phyloP scores from a whole-genome alignment of 2,113 vertebrate genomes.

The Amazona vittata region DNA sequence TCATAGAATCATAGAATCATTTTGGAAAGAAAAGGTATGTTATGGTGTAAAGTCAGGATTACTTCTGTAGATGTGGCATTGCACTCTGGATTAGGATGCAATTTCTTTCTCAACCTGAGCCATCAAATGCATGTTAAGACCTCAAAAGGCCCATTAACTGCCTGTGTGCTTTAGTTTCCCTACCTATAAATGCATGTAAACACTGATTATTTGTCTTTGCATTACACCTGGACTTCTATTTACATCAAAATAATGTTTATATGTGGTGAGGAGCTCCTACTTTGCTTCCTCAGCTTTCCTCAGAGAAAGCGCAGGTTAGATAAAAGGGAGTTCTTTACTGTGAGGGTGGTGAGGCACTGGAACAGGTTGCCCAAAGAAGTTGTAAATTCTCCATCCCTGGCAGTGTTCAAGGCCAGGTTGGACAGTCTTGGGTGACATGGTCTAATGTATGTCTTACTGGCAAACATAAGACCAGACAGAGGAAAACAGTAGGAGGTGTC shows the following conservation, averaged over 20 bases:
- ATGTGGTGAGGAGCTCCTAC: background rate
- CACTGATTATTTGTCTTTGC: background rate
- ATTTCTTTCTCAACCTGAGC: background rate
- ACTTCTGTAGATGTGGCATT: background rate
- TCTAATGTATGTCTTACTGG: background rate
- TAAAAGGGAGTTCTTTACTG: background rate
- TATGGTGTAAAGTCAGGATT: background rate
- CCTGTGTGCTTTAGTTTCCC: background rate
- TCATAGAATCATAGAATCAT: background rate
- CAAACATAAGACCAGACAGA: background rate
- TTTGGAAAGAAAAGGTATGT: background rate
- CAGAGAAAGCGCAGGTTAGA: background rate
- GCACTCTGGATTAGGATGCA: background rate
- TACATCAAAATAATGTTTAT: background rate
- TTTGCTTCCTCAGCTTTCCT: background rate
- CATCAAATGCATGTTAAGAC: background rate
- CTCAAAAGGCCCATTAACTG: background rate
- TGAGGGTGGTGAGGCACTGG: background rate
- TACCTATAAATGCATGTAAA: background rate
- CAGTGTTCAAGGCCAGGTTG: background rate
- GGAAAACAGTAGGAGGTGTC: background rate
- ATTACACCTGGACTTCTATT: background rate
- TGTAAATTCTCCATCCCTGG: background rate
- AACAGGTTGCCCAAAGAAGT: background rate
- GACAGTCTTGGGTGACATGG: background rate